Conservation (phyloP, 2,888 invertebrate genomes). For the Chalcosyrphus nemorum region DNA sequence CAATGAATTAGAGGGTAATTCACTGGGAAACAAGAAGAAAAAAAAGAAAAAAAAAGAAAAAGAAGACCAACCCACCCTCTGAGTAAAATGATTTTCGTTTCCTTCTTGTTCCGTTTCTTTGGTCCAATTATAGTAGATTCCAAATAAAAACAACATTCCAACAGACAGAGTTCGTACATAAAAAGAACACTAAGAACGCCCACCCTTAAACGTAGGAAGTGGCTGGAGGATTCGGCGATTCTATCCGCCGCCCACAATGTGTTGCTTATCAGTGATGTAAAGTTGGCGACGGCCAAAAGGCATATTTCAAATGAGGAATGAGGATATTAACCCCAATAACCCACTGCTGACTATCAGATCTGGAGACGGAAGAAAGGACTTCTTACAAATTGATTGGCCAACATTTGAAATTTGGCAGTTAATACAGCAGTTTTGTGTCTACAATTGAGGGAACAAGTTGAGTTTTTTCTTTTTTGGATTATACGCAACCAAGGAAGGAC, state of each 20-base stretch:
- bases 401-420: slow-evolving; percentile 25
- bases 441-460: not conserved
- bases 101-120: slow-evolving; percentile 28
- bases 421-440: not conserved
- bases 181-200: not conserved
- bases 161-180: not conserved
- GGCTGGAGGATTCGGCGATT: not conserved
- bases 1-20: slow-evolving; percentile 64
- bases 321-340: slow-evolving; percentile 34
- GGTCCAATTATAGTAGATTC: slow-evolving; percentile 45
- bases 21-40: not conserved
- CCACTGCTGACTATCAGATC: not conserved
- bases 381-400: slow-evolving; percentile 19
- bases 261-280: slow-evolving; percentile 47
- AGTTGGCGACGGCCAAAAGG: slow-evolving; percentile 21
- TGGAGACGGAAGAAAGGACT: not conserved
- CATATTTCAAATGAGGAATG: slow-evolving; percentile 47
- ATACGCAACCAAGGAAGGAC: not conserved
- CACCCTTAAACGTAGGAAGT: slow-evolving; percentile 22
- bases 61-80: slow-evolving; percentile 7
- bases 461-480: not conserved
- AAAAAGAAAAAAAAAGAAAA: no score
- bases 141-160: not conserved
- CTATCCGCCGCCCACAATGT: not conserved
- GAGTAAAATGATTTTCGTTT: slow-evolving; percentile 20